These are phyloP conservation scores for Pachymerium ferrugineum DNA, from an alignment of 2,888 invertebrate genomes.

Conservation along the genomic window DNA sequence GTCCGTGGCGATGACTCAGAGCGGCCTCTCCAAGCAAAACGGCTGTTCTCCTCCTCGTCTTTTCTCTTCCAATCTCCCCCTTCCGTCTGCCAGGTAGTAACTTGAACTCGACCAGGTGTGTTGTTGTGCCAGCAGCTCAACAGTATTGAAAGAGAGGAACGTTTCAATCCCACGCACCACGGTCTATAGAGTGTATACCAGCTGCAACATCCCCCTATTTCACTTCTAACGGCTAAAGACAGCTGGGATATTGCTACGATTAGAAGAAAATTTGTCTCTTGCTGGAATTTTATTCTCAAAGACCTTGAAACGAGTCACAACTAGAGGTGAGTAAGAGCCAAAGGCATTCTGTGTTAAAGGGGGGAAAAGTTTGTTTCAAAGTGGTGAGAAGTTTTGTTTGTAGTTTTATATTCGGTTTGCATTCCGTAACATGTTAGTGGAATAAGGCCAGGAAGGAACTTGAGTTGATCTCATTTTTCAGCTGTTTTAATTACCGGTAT, in stretches of 20 bases:
- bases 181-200: background rate
- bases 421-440: background rate
- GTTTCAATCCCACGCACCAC: background rate
- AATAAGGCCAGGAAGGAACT: background rate
- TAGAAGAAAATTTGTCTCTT: background rate
- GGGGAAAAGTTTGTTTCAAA: background rate
- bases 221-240: background rate
- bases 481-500: background rate
- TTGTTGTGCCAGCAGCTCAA: constrained; percentile 4
- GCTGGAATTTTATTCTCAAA: background rate
- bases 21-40: constrained; percentile 16
- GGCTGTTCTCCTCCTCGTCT: background rate
- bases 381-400: background rate
- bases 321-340: background rate
- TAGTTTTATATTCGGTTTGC: too few species aligned
- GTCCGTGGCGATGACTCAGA: constrained; percentile 7
- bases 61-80: background rate
- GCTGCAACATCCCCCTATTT: background rate
- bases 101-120: constrained; percentile 17
- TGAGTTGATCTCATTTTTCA: background rate
- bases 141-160: background rate
- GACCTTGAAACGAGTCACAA: background rate
- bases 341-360: background rate
- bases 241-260: constrained; percentile 1
- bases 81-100: constrained; percentile 7